Conservation (phyloP, 2,797 vertebrate genomes). For the Trachurus trachurus region DNA sequence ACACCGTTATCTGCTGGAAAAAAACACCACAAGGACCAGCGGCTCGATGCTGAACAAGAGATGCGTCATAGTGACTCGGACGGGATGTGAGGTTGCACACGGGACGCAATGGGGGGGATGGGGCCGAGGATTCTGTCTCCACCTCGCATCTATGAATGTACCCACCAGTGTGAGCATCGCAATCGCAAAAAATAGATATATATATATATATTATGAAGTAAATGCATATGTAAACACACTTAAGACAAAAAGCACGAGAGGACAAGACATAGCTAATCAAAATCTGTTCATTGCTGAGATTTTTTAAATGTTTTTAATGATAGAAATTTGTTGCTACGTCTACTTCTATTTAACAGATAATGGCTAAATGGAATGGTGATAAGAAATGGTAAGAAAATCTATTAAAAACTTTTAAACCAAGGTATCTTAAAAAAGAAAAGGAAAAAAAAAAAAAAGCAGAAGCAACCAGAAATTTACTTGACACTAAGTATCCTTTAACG, state of each 20-base stretch:
- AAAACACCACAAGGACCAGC: slow-evolving; percentile 37
- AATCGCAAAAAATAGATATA: slow-evolving; percentile 54
- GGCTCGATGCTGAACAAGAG: slow-evolving; percentile 21
- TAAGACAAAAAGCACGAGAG: slow-evolving; percentile 67
- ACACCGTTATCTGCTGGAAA: slow-evolving; percentile 16
- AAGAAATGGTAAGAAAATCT: slow-evolving; percentile 50
- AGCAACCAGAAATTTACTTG: slow-evolving; percentile 66
- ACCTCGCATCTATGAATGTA: slow-evolving; percentile 82
- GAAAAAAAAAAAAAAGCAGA: slow-evolving; percentile 9
- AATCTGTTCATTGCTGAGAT: slow-evolving; percentile 74
- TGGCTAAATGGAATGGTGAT: slow-evolving; percentile 59
- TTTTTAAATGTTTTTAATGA: slow-evolving; percentile 81
- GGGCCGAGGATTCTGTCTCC: slow-evolving; percentile 65
- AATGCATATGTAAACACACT: slow-evolving; percentile 74
- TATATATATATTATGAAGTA: slow-evolving; percentile 70
- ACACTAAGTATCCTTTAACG: slow-evolving; percentile 69
- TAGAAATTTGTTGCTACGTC: slow-evolving; percentile 74
- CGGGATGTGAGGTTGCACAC: slow-evolving; percentile 54
- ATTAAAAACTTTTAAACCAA: slow-evolving; percentile 40
- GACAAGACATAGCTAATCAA: slow-evolving; percentile 64
- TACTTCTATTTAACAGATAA: slow-evolving; percentile 74
- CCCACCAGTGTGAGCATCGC: slow-evolving; percentile 75
- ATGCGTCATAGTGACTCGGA: slow-evolving; percentile 14
- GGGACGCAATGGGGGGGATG: slow-evolving; percentile 40
- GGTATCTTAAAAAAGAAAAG: slow-evolving; percentile 19